Evolutionary conservation across 2,888 invertebrate species (phyloP).

Genomic region (Pycnomerus fuliginosus): DNA sequence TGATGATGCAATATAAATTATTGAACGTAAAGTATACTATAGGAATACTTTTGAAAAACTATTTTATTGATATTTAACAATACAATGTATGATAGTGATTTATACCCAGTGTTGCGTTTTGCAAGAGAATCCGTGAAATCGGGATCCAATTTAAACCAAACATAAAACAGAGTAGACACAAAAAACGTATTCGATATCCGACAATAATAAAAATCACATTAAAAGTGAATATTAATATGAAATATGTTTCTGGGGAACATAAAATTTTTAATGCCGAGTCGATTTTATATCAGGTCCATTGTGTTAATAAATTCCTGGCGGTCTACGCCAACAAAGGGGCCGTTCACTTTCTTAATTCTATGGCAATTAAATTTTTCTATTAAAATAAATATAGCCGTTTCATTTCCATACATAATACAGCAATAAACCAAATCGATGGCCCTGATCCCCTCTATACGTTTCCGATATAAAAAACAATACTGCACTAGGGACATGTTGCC

Average conservation of each 20-base stretch:
- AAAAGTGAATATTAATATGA: conserved; percentile 45
- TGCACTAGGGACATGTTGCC: conserved; percentile 1
- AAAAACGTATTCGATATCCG: conserved; percentile 21
- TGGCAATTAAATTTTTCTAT: conserved; percentile 45
- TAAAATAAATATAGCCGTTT: conserved; percentile 41
- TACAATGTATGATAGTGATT: no score
- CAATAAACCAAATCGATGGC: conserved; percentile 16
- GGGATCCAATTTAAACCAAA: conserved; percentile 18
- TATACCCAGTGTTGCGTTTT: no score
- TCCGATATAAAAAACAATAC: neutral
- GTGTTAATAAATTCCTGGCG: conserved; percentile 42
- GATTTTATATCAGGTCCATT: conserved; percentile 45
- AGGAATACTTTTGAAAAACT: conserved; percentile 1
- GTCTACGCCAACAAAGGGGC: conserved; percentile 38
- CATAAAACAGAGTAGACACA: conserved; percentile 13
- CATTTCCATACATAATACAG: conserved; percentile 39
- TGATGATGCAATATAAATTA: conserved; percentile 1
- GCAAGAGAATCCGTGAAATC: no score
- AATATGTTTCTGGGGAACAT: conserved; percentile 42
- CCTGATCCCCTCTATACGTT: conserved; percentile 1
- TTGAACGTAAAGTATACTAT: neutral
- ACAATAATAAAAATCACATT: conserved; percentile 42
- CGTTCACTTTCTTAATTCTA: conserved; percentile 36
- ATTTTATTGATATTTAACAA: no score
- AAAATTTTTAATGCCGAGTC: conserved; percentile 43